Base-by-base conservation (phyloP, 1,140 invertebrate species). In the Piezodorus guildinii region DNA sequence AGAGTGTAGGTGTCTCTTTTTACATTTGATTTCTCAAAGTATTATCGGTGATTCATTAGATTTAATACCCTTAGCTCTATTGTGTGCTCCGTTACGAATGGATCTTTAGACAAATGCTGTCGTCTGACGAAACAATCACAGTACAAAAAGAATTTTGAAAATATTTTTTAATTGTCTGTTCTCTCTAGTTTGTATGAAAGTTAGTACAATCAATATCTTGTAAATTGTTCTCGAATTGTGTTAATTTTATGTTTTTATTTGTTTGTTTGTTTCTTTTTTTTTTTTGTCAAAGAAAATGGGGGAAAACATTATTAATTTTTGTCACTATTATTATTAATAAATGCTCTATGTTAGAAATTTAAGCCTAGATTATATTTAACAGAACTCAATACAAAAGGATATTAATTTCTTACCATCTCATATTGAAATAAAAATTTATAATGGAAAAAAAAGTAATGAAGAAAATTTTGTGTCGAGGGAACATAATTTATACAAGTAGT, bases 131-230 rank as follows among this genome's bases (percentile, higher is more conserved):
- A 49, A 62, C 23, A 23, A 62, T 27, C 62, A 52, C 62, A 62
- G 62, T 62, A 62, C 62, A 62, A 62, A 62, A 39, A 39, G 23
- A 27, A 30, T 62, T 23, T 62, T 51, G 19, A 30, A 51, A 62
- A 62, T 62, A 62, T 62, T 62, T 39, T 62, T 62, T 52, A 62
- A 62, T 52, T 62, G 19, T 62, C 52, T 56, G 52, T 56, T 61
- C 44, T 45, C 60, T 21, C 44, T 61, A 61, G 60, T 45, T 61
- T 61, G 46, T 61, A 61, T 23, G 23, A 56, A 15, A 56, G 5
- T 43, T 45, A 61, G 60, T 61, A 61, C 60, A 61, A 61, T 61
- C 60, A 61, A 60, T 58, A 21, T 34, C 5, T 34, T 34, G 30
- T 34, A 30, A 60, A 30, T 30, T 56, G 19, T 56, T 56, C 19